Evolutionary conservation across 2,888 invertebrate genomes (phyloP).

Genomic region (Stenolophus ochropezus): DNA sequence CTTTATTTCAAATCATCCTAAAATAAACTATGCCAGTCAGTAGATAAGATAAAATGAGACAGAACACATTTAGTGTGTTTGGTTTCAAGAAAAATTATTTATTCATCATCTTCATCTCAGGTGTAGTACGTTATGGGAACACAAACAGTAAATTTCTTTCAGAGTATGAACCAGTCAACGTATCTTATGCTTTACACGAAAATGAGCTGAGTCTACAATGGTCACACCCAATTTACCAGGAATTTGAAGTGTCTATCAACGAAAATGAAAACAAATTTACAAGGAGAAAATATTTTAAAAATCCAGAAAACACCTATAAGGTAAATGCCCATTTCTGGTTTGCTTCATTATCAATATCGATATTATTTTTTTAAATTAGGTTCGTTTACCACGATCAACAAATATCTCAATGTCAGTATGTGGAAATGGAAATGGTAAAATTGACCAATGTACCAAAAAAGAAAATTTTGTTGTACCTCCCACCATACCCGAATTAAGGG

Average conservation of each 20-base stretch:
- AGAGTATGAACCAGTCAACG: background rate
- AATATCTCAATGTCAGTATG: background rate
- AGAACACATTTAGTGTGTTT: no score
- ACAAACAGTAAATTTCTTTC: background rate
- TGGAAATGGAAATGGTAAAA: constrained; percentile 16
- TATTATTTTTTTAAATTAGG: background rate
- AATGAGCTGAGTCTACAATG: background rate
- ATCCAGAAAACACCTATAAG: background rate
- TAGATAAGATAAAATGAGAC: no score
- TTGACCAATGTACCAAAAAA: background rate
- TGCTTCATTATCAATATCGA: no score
- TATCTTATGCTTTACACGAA: background rate
- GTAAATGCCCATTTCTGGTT: background rate
- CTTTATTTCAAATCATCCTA: no score
- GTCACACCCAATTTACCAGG: background rate
- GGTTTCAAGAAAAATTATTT: no score
- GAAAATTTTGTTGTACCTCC: background rate
- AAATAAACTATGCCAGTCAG: no score
- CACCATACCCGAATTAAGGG: background rate
- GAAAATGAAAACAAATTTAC: background rate
- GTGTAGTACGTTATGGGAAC: background rate
- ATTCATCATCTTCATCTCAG: background rate
- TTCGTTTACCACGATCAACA: background rate
- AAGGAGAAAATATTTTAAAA: background rate
- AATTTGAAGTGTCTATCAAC: background rate